These are phyloP conservation scores for Eciton burchellii DNA, from an alignment of 1,140 invertebrate genomes.

Conservation along the genomic window DNA sequence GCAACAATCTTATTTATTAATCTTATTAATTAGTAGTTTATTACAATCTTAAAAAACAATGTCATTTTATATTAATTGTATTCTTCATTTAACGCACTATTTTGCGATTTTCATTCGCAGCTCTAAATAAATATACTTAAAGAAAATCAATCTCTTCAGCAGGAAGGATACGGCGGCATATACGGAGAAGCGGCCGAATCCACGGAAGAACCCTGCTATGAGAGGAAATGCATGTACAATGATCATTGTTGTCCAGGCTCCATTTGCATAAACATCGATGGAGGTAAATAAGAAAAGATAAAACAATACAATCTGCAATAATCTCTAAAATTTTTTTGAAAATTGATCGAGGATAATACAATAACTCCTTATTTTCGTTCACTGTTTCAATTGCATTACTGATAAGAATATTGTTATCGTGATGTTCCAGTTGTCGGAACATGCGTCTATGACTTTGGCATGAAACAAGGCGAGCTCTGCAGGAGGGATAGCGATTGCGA, in stretches of 20 bases:
- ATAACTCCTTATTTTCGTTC: background rate
- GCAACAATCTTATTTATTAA: background rate
- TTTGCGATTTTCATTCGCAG: background rate
- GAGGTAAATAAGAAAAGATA: conserved; percentile 85
- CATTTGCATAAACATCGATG: conserved; percentile 91
- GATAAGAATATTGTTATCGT: conserved; percentile 14
- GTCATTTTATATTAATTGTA: background rate
- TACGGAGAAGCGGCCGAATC: conserved; percentile 73
- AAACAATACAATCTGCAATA: background rate
- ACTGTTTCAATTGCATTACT: background rate
- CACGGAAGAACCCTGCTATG: conserved; percentile 88
- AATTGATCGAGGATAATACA: conserved; percentile 1
- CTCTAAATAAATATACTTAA: conserved; percentile 40
- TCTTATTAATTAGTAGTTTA: conserved; percentile 17
- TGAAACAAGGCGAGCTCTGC: conserved; percentile 91
- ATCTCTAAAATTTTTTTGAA: background rate
- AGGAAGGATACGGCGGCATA: conserved; percentile 77
- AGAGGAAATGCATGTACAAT: conserved; percentile 89
- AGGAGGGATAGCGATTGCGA: conserved; percentile 91
- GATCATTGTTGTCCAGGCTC: conserved; percentile 92
- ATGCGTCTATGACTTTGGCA: conserved; percentile 89
- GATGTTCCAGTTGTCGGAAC: conserved; percentile 87
- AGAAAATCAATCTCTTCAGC: conserved; percentile 77
- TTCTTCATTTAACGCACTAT: background rate
- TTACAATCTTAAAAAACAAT: background rate